Percentiles rank a stretch among this genome's conserved stretches.
Evolutionary conservation across 2,113 vertebrate species (phyloP).

Genomic region (Marmota flaviventris): DNA sequence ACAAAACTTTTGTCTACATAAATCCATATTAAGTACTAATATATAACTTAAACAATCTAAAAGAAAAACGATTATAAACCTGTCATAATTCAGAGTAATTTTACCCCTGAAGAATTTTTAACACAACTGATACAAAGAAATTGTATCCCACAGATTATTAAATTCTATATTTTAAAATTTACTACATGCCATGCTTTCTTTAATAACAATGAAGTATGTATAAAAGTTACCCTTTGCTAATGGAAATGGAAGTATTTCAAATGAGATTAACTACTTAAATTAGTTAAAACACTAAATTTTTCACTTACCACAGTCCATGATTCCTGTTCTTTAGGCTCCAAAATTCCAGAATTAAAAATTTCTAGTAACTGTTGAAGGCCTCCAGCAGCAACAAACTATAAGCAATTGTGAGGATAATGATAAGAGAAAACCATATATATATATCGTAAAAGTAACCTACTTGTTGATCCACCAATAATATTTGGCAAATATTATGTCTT

Average conservation of each 20-base stretch:
- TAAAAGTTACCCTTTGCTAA: not conserved
- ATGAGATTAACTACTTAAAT: not conserved
- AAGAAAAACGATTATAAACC: not conserved
- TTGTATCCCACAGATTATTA: not conserved
- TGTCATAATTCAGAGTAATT: not conserved
- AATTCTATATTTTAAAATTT: not conserved
- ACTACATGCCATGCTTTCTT: not conserved
- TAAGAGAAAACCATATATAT: conserved; percentile 66
- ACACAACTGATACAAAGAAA: not conserved
- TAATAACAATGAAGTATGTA: conserved; percentile 5
- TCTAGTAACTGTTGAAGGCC: conserved; percentile 97
- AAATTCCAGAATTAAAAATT: conserved; percentile 98
- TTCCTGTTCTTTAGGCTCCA: conserved; percentile 98
- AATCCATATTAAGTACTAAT: not conserved
- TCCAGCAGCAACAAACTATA: conserved; percentile 98
- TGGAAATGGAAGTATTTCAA: not conserved
- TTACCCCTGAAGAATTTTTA: conserved; percentile 28
- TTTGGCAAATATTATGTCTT: not conserved
- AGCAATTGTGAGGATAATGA: conserved; percentile 47
- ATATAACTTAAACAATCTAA: not conserved
- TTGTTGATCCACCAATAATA: not conserved
- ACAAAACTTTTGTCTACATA: not conserved
- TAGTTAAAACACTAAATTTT: not conserved
- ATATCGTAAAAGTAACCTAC: not conserved
- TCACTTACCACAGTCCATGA: conserved; percentile 98